Percentiles rank a stretch among this genome's conserved stretches.
Evolutionary conservation across 2,797 vertebrate species (phyloP).

Genomic region (Peromyscus nudipes): DNA sequence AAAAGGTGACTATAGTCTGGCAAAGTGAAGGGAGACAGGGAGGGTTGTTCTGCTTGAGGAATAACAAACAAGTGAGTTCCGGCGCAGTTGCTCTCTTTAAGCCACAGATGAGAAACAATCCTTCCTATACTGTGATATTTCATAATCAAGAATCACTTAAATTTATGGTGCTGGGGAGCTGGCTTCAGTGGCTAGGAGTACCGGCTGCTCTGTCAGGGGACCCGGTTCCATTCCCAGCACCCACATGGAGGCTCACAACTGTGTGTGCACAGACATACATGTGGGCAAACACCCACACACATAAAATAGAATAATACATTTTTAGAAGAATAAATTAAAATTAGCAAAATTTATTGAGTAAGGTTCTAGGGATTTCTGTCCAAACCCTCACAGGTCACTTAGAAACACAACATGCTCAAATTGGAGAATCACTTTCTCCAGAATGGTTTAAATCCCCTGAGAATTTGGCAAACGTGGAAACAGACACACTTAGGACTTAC

Average conservation of each 20-base stretch:
- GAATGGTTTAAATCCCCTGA: fast-evolving
- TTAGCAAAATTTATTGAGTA: not conserved
- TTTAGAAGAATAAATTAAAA: not conserved
- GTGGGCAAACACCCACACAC: not conserved
- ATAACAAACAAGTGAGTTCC: fast-evolving
- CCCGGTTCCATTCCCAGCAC: not conserved
- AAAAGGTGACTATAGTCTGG: not conserved
- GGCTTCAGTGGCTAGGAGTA: not conserved
- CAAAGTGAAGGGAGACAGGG: not conserved
- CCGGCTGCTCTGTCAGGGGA: not conserved
- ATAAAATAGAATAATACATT: not conserved
- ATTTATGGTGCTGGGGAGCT: not conserved
- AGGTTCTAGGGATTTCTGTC: not conserved
- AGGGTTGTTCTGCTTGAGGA: not conserved
- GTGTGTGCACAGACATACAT: not conserved
- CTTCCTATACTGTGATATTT: not conserved
- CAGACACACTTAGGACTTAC: constrained; percentile 87
- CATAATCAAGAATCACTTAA: not conserved
- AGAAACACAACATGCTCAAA: not conserved
- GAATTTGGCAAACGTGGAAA: not conserved
- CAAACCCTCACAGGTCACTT: not conserved
- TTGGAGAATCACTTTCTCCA: not conserved
- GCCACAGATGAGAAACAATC: not conserved
- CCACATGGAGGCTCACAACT: not conserved
- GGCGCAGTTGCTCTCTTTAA: not conserved